Conservation (phyloP, 2,113 vertebrate species). For the Scortum barcoo region DNA sequence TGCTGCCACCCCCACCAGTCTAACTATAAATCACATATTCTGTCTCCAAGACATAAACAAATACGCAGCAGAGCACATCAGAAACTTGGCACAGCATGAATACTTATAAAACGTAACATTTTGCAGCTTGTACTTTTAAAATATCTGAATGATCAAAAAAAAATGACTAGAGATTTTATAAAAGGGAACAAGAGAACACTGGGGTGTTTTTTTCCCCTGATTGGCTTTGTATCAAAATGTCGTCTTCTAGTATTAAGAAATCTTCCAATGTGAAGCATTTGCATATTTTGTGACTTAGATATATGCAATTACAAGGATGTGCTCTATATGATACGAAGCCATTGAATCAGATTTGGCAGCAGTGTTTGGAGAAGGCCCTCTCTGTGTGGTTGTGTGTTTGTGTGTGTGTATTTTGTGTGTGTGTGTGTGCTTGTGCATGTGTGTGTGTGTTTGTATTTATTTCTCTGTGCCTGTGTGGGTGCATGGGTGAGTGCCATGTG, state of each 20-base stretch:
- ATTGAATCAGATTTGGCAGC: conserved; percentile 51
- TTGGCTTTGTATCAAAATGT: conserved; percentile 57
- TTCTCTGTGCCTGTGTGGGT: conserved; percentile 46
- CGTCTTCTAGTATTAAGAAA: conserved; percentile 37
- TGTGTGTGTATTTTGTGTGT: background rate
- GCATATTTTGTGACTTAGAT: conserved; percentile 55
- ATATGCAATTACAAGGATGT: conserved; percentile 58
- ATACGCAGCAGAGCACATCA: conserved; percentile 73
- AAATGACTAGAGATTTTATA: conserved; percentile 68
- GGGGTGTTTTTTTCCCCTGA: conserved; percentile 19
- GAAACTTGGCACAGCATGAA: conserved; percentile 79
- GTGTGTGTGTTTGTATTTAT: conserved; percentile 33
- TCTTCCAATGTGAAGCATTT: conserved; percentile 37
- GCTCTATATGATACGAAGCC: conserved; percentile 34
- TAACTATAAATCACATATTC: conserved; percentile 82
- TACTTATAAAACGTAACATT: conserved; percentile 69
- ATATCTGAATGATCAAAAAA: conserved; percentile 74
- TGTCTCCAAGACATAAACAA: conserved; percentile 82
- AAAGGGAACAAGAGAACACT: conserved; percentile 57
- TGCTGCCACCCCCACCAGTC: conserved; percentile 79
- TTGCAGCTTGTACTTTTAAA: conserved; percentile 71
- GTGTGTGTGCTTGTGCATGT: background rate
- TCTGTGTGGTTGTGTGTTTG: conserved; percentile 34
- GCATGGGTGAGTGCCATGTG: conserved; percentile 52
- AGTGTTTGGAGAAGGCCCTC: conserved; percentile 22